These are phyloP conservation scores for Pachydiplax longipennis DNA, from an alignment of 2,888 invertebrate species.

Conservation along the genomic window DNA sequence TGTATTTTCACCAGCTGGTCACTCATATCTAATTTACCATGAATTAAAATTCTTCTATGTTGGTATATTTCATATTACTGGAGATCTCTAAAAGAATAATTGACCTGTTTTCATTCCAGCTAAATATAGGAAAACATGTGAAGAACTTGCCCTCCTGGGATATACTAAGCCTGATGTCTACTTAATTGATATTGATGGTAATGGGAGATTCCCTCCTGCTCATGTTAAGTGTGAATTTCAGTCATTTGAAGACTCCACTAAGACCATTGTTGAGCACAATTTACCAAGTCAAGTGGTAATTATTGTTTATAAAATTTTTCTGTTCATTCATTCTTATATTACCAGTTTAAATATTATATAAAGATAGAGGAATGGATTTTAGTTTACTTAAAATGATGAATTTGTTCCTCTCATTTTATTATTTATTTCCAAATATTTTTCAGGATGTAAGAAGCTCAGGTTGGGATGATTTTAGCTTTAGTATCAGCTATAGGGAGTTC, in stretches of 20 bases:
- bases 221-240: conserved; percentile 93
- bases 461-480: conserved; percentile 83
- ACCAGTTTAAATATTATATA: not conserved
- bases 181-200: conserved; percentile 92
- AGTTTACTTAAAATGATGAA: not conserved
- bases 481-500: conserved; percentile 87
- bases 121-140: conserved; percentile 88
- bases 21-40: too few species aligned
- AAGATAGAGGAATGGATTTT: too few species aligned
- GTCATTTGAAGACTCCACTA: conserved; percentile 84
- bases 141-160: conserved; percentile 87
- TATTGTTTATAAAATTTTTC: conserved; percentile 50
- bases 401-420: not conserved
- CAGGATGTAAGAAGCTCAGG: conserved; percentile 81
- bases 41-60: too few species aligned
- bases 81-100: too few species aligned
- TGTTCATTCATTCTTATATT: not conserved
- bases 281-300: conserved; percentile 83
- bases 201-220: conserved; percentile 89
- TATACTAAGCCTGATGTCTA: conserved; percentile 91
- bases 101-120: conserved; percentile 62
- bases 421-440: conserved; percentile 46
- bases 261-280: conserved; percentile 89
- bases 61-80: too few species aligned
- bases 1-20: too few species aligned